phyloP scores from a whole-genome alignment of 2,797 vertebrate species.

The Platalea minor region DNA sequence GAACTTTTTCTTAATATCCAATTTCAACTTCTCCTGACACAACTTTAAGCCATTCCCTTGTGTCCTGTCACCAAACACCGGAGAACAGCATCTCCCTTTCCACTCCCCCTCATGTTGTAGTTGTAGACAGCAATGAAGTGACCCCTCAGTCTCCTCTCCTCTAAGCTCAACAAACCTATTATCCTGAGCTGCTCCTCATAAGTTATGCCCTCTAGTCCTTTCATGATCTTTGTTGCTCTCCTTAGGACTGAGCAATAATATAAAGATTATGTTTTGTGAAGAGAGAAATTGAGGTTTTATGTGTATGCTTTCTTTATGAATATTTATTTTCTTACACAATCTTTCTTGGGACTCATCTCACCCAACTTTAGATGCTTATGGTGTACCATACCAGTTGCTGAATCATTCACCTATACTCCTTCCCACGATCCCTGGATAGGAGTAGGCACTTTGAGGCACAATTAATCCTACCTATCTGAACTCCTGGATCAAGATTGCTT shows the following conservation, averaged over 20 bases:
- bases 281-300: not conserved
- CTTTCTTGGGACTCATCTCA: not conserved
- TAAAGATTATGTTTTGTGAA: not conserved
- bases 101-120: not conserved
- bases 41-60: not conserved
- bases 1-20: not conserved
- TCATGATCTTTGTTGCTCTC: not conserved
- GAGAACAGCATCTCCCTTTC: not conserved
- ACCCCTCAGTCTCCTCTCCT: not conserved
- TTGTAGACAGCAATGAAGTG: not conserved
- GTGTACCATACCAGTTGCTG: not conserved
- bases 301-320: not conserved
- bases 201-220: not conserved
- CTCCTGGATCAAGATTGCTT: not conserved
- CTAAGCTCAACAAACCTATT: not conserved
- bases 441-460: not conserved
- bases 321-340: not conserved
- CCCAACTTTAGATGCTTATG: not conserved
- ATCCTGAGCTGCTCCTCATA: not conserved
- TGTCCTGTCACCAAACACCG: not conserved
- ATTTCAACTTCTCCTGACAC: not conserved
- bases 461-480: not conserved
- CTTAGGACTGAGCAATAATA: not conserved
- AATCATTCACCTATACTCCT: not conserved
- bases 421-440: not conserved